Conservation (phyloP, 2,888 invertebrate species). For the Cyaniris semiargus region DNA sequence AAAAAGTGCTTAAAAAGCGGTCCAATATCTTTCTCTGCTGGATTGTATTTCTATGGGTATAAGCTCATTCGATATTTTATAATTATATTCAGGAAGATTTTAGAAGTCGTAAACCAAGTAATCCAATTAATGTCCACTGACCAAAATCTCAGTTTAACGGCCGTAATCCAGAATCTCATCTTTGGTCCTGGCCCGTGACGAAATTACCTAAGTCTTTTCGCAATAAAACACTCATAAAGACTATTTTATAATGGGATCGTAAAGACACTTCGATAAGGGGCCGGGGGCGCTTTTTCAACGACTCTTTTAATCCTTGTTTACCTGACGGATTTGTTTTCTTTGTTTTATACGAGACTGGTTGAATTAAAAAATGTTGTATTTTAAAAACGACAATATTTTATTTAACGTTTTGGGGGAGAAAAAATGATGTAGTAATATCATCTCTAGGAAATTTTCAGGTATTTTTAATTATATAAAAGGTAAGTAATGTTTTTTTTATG, state of each 20-base stretch:
- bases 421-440: too few relatives aligned
- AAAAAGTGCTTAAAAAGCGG: too few relatives aligned
- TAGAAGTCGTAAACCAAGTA: constrained; percentile 49
- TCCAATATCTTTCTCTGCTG: too few relatives aligned
- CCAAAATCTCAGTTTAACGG: constrained; percentile 62
- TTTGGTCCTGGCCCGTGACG: constrained; percentile 67
- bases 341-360: background rate
- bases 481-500: too few relatives aligned
- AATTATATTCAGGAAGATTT: background rate
- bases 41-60: too few relatives aligned
- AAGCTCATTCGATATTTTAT: background rate
- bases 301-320: constrained; percentile 48
- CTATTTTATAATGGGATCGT: constrained; percentile 79
- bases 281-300: constrained; percentile 65
- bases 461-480: too few relatives aligned
- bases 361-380: background rate
- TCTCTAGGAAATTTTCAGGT: too few relatives aligned
- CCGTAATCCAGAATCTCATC: constrained; percentile 71
- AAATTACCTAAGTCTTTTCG: constrained; percentile 78
- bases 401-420: too few relatives aligned
- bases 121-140: constrained; percentile 29
- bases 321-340: background rate
- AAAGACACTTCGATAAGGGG: constrained; percentile 58
- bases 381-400: too few relatives aligned
- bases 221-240: constrained; percentile 78